Base-by-base conservation (phyloP, 2,888 invertebrate species). In the Resseliella maxima region DNA sequence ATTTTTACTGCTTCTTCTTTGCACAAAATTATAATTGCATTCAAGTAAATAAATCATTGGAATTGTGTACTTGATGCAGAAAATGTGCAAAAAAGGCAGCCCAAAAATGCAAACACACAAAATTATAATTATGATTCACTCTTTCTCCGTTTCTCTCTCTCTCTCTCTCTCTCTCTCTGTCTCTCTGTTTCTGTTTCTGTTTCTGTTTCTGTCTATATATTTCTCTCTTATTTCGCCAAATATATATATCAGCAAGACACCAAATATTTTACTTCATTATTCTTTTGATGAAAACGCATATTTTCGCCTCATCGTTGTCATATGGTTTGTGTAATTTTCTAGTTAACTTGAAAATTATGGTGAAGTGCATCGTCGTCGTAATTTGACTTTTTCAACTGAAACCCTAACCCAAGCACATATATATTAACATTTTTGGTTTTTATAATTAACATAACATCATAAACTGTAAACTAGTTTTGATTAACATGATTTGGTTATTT, bases 11-110 rank as follows among this genome's bases (percentile, higher is more conserved):
- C 59, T 59, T 59, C 31, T 72, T 72, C n/a, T 31, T 35, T 35
- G 31, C 31, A 72, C 72, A 72, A 72, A 50, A 59, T 72, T 72
- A 72, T 72, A 72, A 72, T 72, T 72, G 72, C 72, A 72, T 72
- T 72, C 31, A 72, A 72, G 72, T 72, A 72, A 72, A 72, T 72
- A 72, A 72, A 72, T 72, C 72, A 72, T 59, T 59, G 59, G 59
- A 72, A 15, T 72, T 35, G 35, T 35, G 35, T 31, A 72, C 27
- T 27, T 27, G 72, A 72, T 31, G 15, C 31, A 72, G 31, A 72
- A 72, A 72, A 72, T 59, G 59, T 59, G 59, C n/a, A 59, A 59
- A 59, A 24, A 59, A 59, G 12, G 59, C 59, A 59, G 27, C 27
- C 8, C 18, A 21, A 59, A 59, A 50, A 21, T 50, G 50, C 18